Conservation (phyloP, 2,888 invertebrate genomes). For the Drosophila mimetica region DNA sequence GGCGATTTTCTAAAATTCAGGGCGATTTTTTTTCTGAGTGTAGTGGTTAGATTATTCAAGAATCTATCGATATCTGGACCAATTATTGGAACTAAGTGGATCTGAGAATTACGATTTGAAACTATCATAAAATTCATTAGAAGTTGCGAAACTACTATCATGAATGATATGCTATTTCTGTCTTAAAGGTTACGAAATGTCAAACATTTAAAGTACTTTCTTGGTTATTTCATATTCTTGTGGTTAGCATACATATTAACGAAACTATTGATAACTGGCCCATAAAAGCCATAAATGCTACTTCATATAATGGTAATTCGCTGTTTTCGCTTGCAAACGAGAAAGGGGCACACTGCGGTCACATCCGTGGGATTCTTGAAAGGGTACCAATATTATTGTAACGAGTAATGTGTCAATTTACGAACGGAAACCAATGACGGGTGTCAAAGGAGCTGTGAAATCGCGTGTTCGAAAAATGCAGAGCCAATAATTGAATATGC, state of each 20-base stretch:
- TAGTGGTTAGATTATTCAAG: too few species aligned
- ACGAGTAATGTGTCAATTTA: conserved; percentile 1
- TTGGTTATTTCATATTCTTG: too few species aligned
- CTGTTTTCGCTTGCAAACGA: neutral
- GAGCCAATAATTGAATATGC: conserved; percentile 43
- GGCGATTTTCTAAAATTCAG: too few species aligned
- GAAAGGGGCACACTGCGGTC: neutral
- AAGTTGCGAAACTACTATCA: neutral
- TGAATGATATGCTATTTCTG: neutral
- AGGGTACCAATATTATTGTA: neutral
- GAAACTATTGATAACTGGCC: too few species aligned
- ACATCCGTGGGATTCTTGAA: neutral
- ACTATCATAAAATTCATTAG: neutral
- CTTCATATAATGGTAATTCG: neutral
- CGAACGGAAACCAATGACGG: neutral
- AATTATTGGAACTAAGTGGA: too few species aligned
- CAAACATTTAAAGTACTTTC: too few species aligned
- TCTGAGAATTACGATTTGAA: conserved; percentile 15
- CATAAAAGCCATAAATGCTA: neutral
- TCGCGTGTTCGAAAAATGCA: conserved; percentile 17
- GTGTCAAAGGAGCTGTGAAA: conserved; percentile 43
- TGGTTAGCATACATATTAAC: too few species aligned
- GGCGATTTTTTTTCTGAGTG: too few species aligned
- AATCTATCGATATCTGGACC: too few species aligned
- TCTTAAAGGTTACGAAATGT: too few species aligned